A percentile compares a stretch with the other conserved stretches of the same genome.
Conservation (phyloP, 1,140 invertebrate genomes). For the Heliothis subflexa region DNA sequence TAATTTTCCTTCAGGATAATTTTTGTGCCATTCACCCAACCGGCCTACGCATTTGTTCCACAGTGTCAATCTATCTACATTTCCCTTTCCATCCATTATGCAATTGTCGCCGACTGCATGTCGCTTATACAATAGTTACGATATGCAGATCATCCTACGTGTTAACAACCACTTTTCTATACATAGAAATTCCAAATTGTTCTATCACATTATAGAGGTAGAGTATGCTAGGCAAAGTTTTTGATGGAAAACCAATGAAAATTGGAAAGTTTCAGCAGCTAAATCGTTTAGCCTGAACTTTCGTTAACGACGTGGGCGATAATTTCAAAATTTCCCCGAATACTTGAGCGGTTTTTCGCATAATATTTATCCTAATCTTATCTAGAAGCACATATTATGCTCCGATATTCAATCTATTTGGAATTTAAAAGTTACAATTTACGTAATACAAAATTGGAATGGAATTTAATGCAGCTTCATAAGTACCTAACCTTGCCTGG, state of each 20-base stretch:
- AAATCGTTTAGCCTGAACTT: neutral
- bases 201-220: no score
- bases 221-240: no score
- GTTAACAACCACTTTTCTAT: neutral
- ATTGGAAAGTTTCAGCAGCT: neutral
- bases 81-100: constrained; percentile 16
- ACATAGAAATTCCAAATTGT: constrained; percentile 9
- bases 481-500: neutral
- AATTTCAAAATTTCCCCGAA: neutral
- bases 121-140: constrained; percentile 5
- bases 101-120: constrained; percentile 19
- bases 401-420: neutral
- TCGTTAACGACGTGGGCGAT: neutral
- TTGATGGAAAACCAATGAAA: no score
- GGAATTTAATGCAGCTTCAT: neutral
- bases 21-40: neutral
- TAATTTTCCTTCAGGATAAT: no score
- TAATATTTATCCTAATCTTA: neutral
- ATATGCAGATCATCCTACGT: constrained; percentile 17
- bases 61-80: neutral
- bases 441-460: no score
- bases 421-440: no score
- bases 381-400: neutral
- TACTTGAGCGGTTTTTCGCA: neutral
- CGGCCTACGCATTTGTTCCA: neutral